Evolutionary conservation across 2,888 invertebrate species (phyloP), one percentile per base, ranked within the genome.

Genomic region (Craniophora ligustri): DNA sequence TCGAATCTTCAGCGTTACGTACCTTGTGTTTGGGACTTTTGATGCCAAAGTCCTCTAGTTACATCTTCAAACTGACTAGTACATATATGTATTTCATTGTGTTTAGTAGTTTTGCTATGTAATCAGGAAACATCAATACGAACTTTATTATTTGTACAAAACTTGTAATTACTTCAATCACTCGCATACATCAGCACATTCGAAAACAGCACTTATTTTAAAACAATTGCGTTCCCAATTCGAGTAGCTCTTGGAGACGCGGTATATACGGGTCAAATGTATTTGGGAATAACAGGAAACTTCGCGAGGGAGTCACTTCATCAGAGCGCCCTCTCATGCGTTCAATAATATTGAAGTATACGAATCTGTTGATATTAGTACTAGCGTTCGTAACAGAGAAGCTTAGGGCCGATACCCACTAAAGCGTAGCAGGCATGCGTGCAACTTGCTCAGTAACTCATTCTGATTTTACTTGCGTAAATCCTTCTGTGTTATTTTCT

Each of bases 301-400:
- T 47, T 61, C 28, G 35, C 5, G 28, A 3, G 15, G 23, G 15
- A 34, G 19, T 47, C 49, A 41, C 67, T 71, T 71, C 51, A 64
- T 70, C 61, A 50, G 51, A 8, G 10, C 41, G 51, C 34, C 39
- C 41, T 16, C 8, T 39, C 49, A 47, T 41, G 67, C 63, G 50
- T 59, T 44, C 14, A 35, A 31, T 55, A 67, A 64, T 70, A 60
- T 42, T 30, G 46, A 42, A 38, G 42, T 44, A 16, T 44, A 47
- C 34, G 50, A 62, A 58, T 44, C 60, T 41, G 67, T 67, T 58
- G 30, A 42, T 58, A 67, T 50, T 61, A 67, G 50, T 58, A 23
- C 14, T 19, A n/a, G 23, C 47, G 11, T 31, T 15, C 8, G 21
- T 34, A 34, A 31, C 28, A 7, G 35, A 19, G 41, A 44, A 21